phyloP scores from a whole-genome alignment of 37 sponge, comb jelly and placozoan species.

The Tethya wilhelma region DNA sequence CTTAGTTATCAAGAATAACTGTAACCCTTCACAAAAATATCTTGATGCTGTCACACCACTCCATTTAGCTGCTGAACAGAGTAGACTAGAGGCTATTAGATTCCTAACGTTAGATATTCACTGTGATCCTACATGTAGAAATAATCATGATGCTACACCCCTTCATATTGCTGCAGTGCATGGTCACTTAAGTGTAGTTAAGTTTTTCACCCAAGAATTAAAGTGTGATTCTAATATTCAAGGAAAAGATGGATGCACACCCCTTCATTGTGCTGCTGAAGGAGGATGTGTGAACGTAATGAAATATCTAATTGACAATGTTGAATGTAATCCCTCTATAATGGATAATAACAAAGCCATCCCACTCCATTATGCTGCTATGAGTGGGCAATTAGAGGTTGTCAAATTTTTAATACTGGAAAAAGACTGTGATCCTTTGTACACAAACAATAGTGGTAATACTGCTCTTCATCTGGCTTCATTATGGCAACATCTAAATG shows the following conservation, averaged over 20 bases:
- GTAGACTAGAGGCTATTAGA: background rate
- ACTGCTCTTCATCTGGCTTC: constrained; percentile 7
- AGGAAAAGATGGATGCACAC: background rate
- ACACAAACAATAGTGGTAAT: background rate
- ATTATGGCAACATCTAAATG: background rate
- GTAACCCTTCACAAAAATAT: background rate
- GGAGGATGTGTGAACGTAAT: constrained; percentile 5
- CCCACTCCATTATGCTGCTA: constrained; percentile 3
- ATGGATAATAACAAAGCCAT: background rate
- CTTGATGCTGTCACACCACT: background rate
- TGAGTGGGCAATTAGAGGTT: background rate
- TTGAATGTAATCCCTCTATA: background rate
- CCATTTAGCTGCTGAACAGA: background rate
- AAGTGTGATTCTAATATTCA: background rate
- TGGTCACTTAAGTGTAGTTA: background rate
- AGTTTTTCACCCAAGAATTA: background rate
- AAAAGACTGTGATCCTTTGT: background rate
- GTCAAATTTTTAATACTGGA: background rate
- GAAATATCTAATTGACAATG: background rate
- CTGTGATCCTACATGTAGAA: background rate
- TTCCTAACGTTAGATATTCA: background rate
- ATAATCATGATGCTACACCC: background rate
- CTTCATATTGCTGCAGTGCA: background rate
- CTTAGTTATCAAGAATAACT: background rate
- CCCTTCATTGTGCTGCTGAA: background rate